Base-by-base conservation (phyloP, 2,888 invertebrate species). In the Spodoptera littoralis region DNA sequence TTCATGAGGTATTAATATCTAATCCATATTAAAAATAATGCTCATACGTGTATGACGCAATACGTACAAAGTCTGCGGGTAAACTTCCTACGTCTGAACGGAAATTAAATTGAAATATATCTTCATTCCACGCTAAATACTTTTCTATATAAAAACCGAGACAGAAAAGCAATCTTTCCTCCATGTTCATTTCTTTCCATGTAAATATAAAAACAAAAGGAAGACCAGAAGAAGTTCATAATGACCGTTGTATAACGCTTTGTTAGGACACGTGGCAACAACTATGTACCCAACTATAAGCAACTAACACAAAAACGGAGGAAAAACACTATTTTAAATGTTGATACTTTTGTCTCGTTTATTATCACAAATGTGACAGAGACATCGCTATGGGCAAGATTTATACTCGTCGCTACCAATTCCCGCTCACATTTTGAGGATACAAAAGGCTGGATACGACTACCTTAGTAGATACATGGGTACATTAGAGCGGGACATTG, bases 341-440 rank as follows among this genome's bases (percentile, higher is more conserved):
- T 70, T 73, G 64, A 73, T 70, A 65, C 60, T 64, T 65, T 62
- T 76, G 73, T 70, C 59, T 64, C 63, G 30, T 79, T 77, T 76
- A 76, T 76, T 79, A 76, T 70, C 64, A 64, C 65, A 69, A 78
- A 77, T 69, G 77, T 79, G 73, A 73, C 77, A 74, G 60, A 65
- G 64, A 63, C 65, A 67, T 74, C 44, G 61, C 73, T 66, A 63
- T 44, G 54, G 46, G 64, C 44, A 49, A 70, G 64, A 79, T 76
- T 76, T 76, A 77, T 76, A 22, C 50, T 62, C 27, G 45, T 69
- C 49, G 59, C 60, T 58, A 63, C 63, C 70, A 66, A 70, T 76
- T 79, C 68, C 54, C 65, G 62, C 49, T 60, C 57, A 60, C 59
- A 68, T 73, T 73, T 66, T 54, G 59, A 59, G 46, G 64, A 66